A percentile compares a stretch with the other conserved stretches of the same genome.
Evolutionary conservation across 1,140 invertebrate genomes (phyloP).

Genomic region (Drosophila subobscura): DNA sequence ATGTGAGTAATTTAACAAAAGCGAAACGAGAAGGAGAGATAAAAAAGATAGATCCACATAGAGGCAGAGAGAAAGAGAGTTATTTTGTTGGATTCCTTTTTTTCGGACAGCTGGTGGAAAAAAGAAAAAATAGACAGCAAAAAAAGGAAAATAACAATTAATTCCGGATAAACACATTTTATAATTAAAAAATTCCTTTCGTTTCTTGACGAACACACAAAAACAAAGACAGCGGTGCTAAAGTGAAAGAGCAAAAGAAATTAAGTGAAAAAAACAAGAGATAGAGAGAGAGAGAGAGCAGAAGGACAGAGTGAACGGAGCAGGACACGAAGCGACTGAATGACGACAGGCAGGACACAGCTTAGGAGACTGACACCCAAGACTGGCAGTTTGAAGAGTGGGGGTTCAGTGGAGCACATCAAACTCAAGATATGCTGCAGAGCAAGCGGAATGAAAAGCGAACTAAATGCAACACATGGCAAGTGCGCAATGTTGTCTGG

Average conservation of each 20-base stretch:
- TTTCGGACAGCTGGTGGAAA: slow-evolving; percentile 33
- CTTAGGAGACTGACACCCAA: too few relatives aligned
- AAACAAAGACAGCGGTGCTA: slow-evolving; percentile 43
- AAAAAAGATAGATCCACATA: slow-evolving; percentile 16
- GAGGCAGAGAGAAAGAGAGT: slow-evolving; percentile 1
- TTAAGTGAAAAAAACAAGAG: slow-evolving; percentile 56
- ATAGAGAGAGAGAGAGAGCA: slow-evolving; percentile 34
- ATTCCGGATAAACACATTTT: slow-evolving; percentile 81
- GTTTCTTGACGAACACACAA: slow-evolving; percentile 47
- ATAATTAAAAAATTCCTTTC: slow-evolving; percentile 79
- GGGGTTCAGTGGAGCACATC: not conserved
- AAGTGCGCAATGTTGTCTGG: slow-evolving; percentile 73
- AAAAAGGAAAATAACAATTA: slow-evolving; percentile 64
- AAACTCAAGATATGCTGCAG: slow-evolving; percentile 2
- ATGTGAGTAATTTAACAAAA: slow-evolving; percentile 47
- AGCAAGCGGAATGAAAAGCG: not conserved
- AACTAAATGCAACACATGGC: slow-evolving; percentile 66
- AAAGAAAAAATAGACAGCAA: slow-evolving; percentile 9
- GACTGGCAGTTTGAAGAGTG: too few relatives aligned
- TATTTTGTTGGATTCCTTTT: slow-evolving; percentile 47
- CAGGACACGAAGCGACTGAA: slow-evolving; percentile 1
- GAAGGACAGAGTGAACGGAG: slow-evolving; percentile 14
- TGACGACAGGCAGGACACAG: too few relatives aligned
- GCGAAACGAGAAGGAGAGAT: slow-evolving; percentile 25
- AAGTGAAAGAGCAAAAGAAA: slow-evolving; percentile 53